Base-by-base conservation (phyloP, 2,888 invertebrate genomes). In the Leptothorax acervorum region DNA sequence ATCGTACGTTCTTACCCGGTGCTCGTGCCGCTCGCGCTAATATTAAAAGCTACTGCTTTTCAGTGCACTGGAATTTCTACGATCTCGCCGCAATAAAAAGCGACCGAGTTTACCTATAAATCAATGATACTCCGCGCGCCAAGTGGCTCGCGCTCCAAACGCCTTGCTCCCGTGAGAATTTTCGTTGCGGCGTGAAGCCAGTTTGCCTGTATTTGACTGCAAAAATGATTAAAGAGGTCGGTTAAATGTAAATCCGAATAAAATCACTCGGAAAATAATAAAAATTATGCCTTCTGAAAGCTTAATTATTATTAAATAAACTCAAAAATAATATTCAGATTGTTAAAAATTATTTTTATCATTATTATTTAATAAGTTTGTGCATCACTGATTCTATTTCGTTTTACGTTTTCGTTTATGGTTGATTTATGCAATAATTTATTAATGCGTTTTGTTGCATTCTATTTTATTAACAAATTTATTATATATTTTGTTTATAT, bases 41-140 rank as follows among this genome's bases (percentile, higher is more conserved):
- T 70, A 81, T 81, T 62, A 71, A 60, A 81, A 81, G 48, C 23
- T 31, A 78, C 66, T 60, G 12, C 48, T 71, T 60, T 81, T 62
- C 48, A 62, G 18, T 51, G 28, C 23, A 18, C n/a, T 35, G 48
- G 28, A 71, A 81, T 71, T 70, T 71, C 79, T 62, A 51, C 28
- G 28, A 23, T 48, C 15, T 60, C 31, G 15, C 12, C 45, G 51
- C n/a, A 63, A 81, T 81, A 68, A 48, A n/a, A 45, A 42, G 11
- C 45, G 6, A 42, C 66, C n/a, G 76, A 60, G 60, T 85, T 84
- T 85, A 48, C 51, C 79, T 84, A 85, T 85, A 85, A 85, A 85
- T 84, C 79, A 78, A 79, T 84, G 73, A 65, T 63, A 53, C 15
- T 35, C 15, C 55, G 48, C 12, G 39, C 57, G 48, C 57, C 45